phyloP scores from a whole-genome alignment of 2,113 vertebrate species.

The Sminthopsis crassicaudata region DNA sequence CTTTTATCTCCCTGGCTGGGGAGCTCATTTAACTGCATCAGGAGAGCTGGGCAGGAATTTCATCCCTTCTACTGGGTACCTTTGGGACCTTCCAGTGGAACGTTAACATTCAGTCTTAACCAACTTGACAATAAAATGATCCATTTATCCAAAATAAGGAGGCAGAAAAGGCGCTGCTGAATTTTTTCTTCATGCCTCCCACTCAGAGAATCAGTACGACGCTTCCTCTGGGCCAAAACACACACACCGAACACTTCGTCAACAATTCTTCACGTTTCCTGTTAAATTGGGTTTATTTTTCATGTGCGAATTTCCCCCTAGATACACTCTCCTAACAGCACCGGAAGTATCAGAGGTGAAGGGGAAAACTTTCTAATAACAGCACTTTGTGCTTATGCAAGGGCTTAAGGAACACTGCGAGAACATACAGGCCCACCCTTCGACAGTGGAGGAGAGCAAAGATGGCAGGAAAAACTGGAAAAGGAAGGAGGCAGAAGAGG shows the following conservation, averaged over 20 bases:
- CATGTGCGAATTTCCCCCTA: slow-evolving; percentile 58
- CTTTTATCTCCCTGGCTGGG: slow-evolving; percentile 55
- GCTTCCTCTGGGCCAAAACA: slow-evolving; percentile 63
- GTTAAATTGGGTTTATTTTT: slow-evolving; percentile 71
- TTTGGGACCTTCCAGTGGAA: slow-evolving; percentile 51
- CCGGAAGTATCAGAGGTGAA: slow-evolving; percentile 59
- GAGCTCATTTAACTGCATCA: slow-evolving; percentile 65
- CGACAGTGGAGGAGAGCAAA: not conserved
- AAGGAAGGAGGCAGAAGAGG: not conserved
- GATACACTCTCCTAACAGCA: slow-evolving; percentile 56
- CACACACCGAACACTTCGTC: slow-evolving; percentile 62
- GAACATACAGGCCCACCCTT: slow-evolving; percentile 6
- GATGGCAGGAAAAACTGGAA: not conserved
- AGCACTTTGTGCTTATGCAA: slow-evolving; percentile 51
- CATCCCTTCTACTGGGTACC: slow-evolving; percentile 11
- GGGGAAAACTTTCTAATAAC: slow-evolving; percentile 68
- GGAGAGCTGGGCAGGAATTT: slow-evolving; percentile 31
- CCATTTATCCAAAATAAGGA: slow-evolving; percentile 54
- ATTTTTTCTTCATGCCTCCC: slow-evolving; percentile 39
- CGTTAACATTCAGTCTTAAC: slow-evolving; percentile 46
- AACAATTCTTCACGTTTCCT: slow-evolving; percentile 68
- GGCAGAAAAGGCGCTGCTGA: slow-evolving; percentile 16
- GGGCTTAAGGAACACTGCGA: slow-evolving; percentile 38
- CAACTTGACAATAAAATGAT: slow-evolving; percentile 67
- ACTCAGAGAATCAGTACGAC: slow-evolving; percentile 14